Percentiles rank a stretch among this genome's conserved stretches.
Evolutionary conservation across 2,888 invertebrate species (phyloP).

Genomic region (Aphodius granarius): DNA sequence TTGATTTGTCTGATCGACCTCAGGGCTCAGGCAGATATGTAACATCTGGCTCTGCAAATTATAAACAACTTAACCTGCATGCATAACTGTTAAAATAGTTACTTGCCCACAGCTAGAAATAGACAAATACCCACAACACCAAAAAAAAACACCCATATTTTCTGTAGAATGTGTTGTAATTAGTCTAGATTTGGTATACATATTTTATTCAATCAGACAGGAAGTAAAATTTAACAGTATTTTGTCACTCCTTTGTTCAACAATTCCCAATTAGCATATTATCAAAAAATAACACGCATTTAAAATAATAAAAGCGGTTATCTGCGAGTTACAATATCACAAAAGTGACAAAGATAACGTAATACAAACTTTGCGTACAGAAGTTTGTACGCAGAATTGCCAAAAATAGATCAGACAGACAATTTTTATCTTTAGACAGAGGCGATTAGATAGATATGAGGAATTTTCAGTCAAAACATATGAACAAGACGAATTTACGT

Average conservation of each 20-base stretch:
- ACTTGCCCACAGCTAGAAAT: not conserved
- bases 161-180: not conserved
- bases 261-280: not conserved
- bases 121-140: not conserved
- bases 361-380: not conserved
- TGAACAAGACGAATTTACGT: not conserved
- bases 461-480: not conserved
- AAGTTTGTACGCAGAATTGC: not conserved
- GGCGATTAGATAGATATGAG: not conserved
- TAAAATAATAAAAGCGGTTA: not conserved
- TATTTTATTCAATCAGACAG: no score
- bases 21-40: not conserved
- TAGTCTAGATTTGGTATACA: no score
- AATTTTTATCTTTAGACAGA: not conserved
- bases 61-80: not conserved
- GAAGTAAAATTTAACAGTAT: not conserved
- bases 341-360: not conserved
- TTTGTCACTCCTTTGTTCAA: not conserved
- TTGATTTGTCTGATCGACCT: not conserved
- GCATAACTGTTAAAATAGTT: not conserved
- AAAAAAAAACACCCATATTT: not conserved
- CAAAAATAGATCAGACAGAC: not conserved
- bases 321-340: not conserved
- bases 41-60: not conserved
- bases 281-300: not conserved